These are phyloP conservation scores for Mnemiopsis leidyi DNA, from an alignment of 37 sponge, comb jelly and placozoan species.

Conservation along the genomic window DNA sequence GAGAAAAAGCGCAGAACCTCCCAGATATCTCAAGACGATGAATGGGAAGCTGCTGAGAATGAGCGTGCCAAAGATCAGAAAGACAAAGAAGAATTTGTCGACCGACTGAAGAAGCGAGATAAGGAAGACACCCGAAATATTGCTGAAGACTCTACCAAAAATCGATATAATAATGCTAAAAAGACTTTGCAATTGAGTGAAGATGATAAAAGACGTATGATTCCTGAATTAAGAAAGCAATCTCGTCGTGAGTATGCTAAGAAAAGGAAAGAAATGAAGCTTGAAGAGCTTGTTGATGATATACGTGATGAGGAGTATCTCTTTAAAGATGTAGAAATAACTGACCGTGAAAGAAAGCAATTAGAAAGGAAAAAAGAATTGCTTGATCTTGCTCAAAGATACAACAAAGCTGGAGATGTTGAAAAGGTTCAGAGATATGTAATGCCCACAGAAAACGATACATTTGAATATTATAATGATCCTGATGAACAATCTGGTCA, in stretches of 20 bases:
- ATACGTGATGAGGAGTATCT: conserved; percentile 89
- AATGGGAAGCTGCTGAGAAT: conserved; percentile 74
- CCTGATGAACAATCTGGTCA: not conserved
- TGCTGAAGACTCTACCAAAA: conserved; percentile 79
- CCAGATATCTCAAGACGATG: conserved; percentile 7
- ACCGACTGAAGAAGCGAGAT: conserved; percentile 81
- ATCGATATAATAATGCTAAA: conserved; percentile 83
- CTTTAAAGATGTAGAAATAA: conserved; percentile 69
- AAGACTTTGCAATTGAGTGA: conserved; percentile 76
- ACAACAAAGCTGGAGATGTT: conserved; percentile 78
- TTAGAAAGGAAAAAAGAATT: conserved; percentile 31
- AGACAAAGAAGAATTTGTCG: conserved; percentile 86
- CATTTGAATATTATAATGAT: conserved; percentile 67
- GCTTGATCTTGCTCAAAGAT: conserved; percentile 62
- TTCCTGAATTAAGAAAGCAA: conserved; percentile 85
- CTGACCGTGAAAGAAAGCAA: conserved; percentile 3
- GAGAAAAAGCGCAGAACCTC: not conserved
- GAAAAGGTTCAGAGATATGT: conserved; percentile 82
- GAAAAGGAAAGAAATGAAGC: conserved; percentile 82
- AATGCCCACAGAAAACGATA: conserved; percentile 77
- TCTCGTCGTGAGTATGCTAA: conserved; percentile 80
- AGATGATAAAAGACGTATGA: conserved; percentile 74
- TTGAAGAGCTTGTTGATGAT: conserved; percentile 89
- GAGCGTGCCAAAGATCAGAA: conserved; percentile 75
- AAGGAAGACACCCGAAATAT: conserved; percentile 89